Evolutionary conservation across 2,113 vertebrate species (phyloP), one percentile per base, ranked within the genome.

Genomic region (Scortum barcoo): DNA sequence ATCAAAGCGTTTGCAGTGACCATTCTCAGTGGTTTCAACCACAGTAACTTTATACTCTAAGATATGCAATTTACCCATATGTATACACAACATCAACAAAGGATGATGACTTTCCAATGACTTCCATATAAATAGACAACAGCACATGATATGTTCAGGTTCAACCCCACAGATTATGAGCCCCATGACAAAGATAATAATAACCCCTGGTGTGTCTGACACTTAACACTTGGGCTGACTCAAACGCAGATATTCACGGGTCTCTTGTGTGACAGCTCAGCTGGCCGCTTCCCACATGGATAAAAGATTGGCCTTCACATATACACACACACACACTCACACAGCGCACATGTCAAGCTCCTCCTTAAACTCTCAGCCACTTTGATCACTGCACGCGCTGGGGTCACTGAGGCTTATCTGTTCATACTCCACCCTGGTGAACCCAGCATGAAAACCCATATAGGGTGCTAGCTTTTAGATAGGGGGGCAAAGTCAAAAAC

Each of bases 381-480:
- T 72, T 42, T 66, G 69, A 83, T 77, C 81, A 3, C 30, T 0
- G 30, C 61, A 62, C 57, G 13, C 19, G 33, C 22, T 7, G 40
- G 61, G 89, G 86, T 91, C 90, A 89, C 20, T 77, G 81, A 0
- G 28, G 62, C 78, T 93, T 93, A 93, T 93, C 89, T 90, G 75
- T 77, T 56, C 74, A 38, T 46, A 78, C 62, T 72, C 62, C 65
- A 42, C 71, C 57, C 57, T 3, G 33, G 63, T 80, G 80, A 89
- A 90, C 82, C 42, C 71, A 36, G 65, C 65, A 77, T 38, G 57
- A 57, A 78, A 66, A 54, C 36, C 89, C 68, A 65, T 89, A 70
- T 63, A 66, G 58, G 85, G 77, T 67, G 63, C 73, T 73, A 1
- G 48, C 85, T 84, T 90, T 89, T 72, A 73, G 62, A 87, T 26